Base-by-base conservation (phyloP, 2,797 vertebrate genomes). In the Agapornis canus region DNA sequence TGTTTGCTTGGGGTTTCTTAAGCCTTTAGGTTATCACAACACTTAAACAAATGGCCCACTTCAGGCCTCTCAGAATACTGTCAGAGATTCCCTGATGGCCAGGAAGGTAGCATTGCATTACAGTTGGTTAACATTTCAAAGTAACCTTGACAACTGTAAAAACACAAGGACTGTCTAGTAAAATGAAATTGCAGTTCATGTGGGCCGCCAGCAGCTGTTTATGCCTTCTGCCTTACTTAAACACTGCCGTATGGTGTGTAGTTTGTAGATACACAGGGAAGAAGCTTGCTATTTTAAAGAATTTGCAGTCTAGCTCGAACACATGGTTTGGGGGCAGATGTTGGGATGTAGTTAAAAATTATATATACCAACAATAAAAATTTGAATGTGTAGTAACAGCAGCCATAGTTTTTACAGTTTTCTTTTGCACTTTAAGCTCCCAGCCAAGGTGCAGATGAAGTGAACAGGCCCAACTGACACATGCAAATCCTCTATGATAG, bases 321-420 rank as follows among this genome's bases (percentile, higher is more conserved):
- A 95, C 84, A 89, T 17, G 52, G 81, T 85, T 93, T 95, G 90
- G 86, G 83, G 73, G 79, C 89, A 93, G 90, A 93, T 92, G 78
- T 95, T 94, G 83, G 70, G 66, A 57, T 92, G 37, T 60, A 92
- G 78, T 69, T 91, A 82, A 76, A 84, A 77, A 51, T 73, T 54
- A 57, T 48, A 42, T 39, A 52, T 48, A 40, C 56, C 51, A 77
- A 40, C 68, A 95, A 79, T 78, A 68, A 75, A 32, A 82, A 43
- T 39, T 71, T 6, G 29, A 49, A 61, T 49, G 37, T 68, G 26
- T 73, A 71, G 64, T 64, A 77, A 77, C 75, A 89, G 81, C 54
- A 90, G 64, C 27, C 31, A 8, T 48, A 37, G 25, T 57, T 86
- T 91, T 72, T 82, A 17, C 80, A 52, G 43, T 40, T 90, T 91